Conservation (phyloP, 2,888 invertebrate genomes). For the Hyppa rectilinea region DNA sequence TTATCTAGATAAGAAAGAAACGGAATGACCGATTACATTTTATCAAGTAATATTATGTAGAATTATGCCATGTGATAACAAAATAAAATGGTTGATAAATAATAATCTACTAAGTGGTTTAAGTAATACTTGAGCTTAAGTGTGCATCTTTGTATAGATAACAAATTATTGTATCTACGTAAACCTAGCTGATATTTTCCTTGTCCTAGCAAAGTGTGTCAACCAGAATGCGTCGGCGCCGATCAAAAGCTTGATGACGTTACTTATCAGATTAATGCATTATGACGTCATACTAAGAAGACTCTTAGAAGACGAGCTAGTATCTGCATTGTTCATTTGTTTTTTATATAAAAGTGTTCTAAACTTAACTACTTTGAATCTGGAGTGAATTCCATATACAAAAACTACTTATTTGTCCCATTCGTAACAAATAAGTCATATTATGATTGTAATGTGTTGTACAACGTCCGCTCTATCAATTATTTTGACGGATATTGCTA, state of each 20-base stretch:
- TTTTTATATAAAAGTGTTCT: background rate
- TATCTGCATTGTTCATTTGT: background rate
- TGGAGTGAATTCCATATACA: background rate
- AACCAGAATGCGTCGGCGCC: conserved; percentile 27
- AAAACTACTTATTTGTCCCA: too few relatives aligned
- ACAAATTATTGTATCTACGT: conserved; percentile 22
- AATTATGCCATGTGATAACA: conserved; percentile 46
- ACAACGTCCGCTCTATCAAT: background rate
- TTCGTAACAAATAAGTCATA: too few relatives aligned
- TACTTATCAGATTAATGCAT: conserved; percentile 9
- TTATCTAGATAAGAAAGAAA: conserved; percentile 32
- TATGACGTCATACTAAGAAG: conserved; percentile 9
- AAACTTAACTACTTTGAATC: too few relatives aligned
- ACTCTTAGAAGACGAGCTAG: background rate
- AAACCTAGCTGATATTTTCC: conserved; percentile 25
- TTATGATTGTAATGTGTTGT: background rate
- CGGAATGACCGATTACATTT: conserved; percentile 48
- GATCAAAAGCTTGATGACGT: conserved; percentile 10
- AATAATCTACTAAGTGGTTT: conserved; percentile 25
- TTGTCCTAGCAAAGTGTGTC: conserved; percentile 38
- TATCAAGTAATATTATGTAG: conserved; percentile 42
- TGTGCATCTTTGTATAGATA: conserved; percentile 23
- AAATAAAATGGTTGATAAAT: conserved; percentile 17
- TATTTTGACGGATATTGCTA: too few relatives aligned
- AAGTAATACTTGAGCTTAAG: conserved; percentile 20